Evolutionary conservation across 2,888 invertebrate genomes (phyloP).

Genomic region (Eupithecia vulgata): DNA sequence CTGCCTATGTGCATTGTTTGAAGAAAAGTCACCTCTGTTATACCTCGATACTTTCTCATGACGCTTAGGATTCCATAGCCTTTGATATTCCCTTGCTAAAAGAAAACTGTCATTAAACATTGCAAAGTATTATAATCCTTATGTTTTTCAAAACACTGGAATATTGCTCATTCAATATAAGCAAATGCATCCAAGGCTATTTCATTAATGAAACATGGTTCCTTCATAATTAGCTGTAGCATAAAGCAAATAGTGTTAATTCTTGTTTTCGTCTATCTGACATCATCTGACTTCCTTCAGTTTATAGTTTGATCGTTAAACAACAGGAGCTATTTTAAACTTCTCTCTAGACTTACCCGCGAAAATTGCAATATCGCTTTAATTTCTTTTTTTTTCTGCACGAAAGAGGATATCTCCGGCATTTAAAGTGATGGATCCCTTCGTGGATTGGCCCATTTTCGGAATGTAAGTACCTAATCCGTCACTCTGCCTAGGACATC

Average conservation of each 20-base stretch:
- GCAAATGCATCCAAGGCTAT: constrained; percentile 44
- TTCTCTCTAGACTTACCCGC: constrained; percentile 37
- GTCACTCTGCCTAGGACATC: constrained; percentile 44
- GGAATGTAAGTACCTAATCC: constrained; percentile 34
- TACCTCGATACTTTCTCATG: background rate
- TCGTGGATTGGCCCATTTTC: constrained; percentile 51
- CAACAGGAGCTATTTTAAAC: constrained; percentile 46
- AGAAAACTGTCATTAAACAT: background rate
- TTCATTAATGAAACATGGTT: constrained; percentile 45
- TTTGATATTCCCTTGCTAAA: background rate
- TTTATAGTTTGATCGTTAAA: constrained; percentile 64
- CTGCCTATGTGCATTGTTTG: constrained; percentile 56
- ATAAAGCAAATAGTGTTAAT: constrained; percentile 65
- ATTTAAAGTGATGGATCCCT: constrained; percentile 51
- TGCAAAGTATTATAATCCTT: background rate
- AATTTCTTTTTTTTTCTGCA: constrained; percentile 33
- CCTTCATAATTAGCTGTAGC: constrained; percentile 56
- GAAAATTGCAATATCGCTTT: constrained; percentile 26
- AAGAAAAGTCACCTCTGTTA: constrained; percentile 40
- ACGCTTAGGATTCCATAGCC: background rate
- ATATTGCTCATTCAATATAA: background rate
- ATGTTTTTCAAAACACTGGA: constrained; percentile 49
- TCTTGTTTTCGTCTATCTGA: constrained; percentile 62
- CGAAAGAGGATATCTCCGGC: constrained; percentile 4
- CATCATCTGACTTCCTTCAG: constrained; percentile 75